phyloP scores from a whole-genome alignment of 2,888 invertebrate species.

The Fragum fragum region DNA sequence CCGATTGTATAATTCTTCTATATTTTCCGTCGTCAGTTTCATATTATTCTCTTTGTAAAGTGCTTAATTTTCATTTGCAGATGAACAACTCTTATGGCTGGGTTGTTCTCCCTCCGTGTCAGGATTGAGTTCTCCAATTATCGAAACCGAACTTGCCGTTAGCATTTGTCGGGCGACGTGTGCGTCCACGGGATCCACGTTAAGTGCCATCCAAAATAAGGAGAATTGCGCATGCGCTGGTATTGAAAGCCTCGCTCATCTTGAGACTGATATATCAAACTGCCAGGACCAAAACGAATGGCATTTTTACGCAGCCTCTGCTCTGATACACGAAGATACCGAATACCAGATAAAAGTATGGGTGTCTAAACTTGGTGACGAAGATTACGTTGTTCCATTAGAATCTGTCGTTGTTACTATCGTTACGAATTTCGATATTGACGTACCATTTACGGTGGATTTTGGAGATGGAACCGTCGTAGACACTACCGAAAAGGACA shows the following conservation, averaged over 20 bases:
- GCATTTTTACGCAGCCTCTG: constrained; percentile 69
- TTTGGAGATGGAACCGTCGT: constrained; percentile 79
- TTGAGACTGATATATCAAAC: background rate
- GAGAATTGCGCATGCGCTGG: constrained; percentile 63
- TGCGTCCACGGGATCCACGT: constrained; percentile 31
- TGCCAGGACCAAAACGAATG: constrained; percentile 59
- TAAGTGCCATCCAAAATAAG: constrained; percentile 55
- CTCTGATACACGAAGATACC: constrained; percentile 41
- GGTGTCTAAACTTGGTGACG: constrained; percentile 60
- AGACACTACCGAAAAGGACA: constrained; percentile 48
- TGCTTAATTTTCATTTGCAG: constrained; percentile 38
- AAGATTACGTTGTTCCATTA: constrained; percentile 79
- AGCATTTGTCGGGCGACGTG: constrained; percentile 66
- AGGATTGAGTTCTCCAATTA: background rate
- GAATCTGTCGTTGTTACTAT: constrained; percentile 79
- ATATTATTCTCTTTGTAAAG: too few species aligned
- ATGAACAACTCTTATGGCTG: constrained; percentile 42
- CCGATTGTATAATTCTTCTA: too few species aligned
- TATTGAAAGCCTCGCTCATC: constrained; percentile 4
- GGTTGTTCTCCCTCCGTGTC: constrained; percentile 42
- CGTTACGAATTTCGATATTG: constrained; percentile 62
- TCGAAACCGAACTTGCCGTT: constrained; percentile 31
- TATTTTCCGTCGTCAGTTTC: too few species aligned
- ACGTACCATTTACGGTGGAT: constrained; percentile 73
- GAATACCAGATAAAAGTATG: constrained; percentile 63